phyloP scores from a whole-genome alignment of 2,113 vertebrate genomes.

The Solenodon paradoxus region DNA sequence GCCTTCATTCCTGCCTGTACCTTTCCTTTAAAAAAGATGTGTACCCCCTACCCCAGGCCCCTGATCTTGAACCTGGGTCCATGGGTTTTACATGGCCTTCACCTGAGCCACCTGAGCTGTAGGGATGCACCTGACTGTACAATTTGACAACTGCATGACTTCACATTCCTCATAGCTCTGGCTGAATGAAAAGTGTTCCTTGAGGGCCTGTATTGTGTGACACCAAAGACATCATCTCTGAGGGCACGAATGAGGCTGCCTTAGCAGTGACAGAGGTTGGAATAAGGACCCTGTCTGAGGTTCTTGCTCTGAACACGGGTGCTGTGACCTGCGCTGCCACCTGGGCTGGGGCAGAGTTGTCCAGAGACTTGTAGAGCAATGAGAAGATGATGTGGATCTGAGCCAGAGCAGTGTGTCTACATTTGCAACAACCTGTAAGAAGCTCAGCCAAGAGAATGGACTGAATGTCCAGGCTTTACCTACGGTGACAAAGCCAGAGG shows the following conservation, averaged over 20 bases:
- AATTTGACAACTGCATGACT: background rate
- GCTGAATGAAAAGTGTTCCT: background rate
- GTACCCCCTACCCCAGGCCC: no score
- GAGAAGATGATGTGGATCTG: background rate
- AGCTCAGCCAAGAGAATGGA: background rate
- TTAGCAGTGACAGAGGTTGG: background rate
- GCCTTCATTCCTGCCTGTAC: no score
- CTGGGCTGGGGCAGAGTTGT: no score
- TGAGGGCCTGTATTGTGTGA: background rate
- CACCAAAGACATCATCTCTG: background rate
- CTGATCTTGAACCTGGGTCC: no score
- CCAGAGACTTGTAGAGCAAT: background rate
- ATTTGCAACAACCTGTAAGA: background rate
- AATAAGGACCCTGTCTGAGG: background rate
- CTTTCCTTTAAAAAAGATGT: no score
- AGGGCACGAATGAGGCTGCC: background rate
- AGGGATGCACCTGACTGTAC: no score
- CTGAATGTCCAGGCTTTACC: background rate
- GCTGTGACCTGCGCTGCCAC: background rate
- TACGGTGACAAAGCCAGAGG: background rate
- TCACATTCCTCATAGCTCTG: background rate
- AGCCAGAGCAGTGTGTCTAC: no score
- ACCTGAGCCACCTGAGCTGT: no score
- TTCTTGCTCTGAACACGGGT: background rate
- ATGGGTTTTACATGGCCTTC: no score